Evolutionary conservation across 2,888 invertebrate species (phyloP).

Genomic region (Sisyra terminalis): DNA sequence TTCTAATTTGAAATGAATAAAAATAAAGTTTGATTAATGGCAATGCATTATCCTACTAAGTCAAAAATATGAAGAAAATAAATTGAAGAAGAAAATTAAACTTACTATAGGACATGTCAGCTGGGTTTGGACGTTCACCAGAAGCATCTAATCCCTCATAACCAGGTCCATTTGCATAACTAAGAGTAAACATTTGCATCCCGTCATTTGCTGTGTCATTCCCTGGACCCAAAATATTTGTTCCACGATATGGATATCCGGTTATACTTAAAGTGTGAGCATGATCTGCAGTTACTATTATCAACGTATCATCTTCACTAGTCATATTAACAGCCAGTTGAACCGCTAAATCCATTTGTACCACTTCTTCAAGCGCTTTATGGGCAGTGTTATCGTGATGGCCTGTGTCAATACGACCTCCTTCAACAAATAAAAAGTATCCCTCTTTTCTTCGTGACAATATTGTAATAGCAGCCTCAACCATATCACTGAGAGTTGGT

Average conservation of each 20-base stretch:
- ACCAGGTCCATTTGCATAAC: slow-evolving; percentile 61
- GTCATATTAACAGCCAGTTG: slow-evolving; percentile 40
- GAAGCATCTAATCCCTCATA: slow-evolving; percentile 27
- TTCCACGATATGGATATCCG: slow-evolving; percentile 54
- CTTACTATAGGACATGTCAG: slow-evolving; percentile 24
- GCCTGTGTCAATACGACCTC: slow-evolving; percentile 59
- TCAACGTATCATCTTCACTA: slow-evolving; percentile 49
- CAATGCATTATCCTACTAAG: too few species aligned
- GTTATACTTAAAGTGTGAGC: slow-evolving; percentile 60
- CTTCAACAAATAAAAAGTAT: slow-evolving; percentile 64
- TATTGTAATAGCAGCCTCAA: slow-evolving; percentile 53
- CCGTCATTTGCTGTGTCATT: slow-evolving; percentile 35
- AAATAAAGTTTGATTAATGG: too few species aligned
- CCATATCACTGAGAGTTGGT: slow-evolving; percentile 70
- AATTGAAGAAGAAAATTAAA: too few species aligned
- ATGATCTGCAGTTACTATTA: slow-evolving; percentile 66
- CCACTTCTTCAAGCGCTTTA: slow-evolving; percentile 59
- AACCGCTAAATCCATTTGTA: slow-evolving; percentile 53
- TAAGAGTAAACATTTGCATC: slow-evolving; percentile 47
- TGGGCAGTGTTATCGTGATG: slow-evolving; percentile 53
- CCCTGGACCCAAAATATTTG: slow-evolving; percentile 35
- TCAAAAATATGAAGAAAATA: too few species aligned
- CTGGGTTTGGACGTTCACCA: slow-evolving; percentile 37
- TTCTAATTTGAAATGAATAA: too few species aligned
- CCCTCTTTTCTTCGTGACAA: slow-evolving; percentile 47